Evolutionary conservation across 1,140 invertebrate genomes (phyloP).

Genomic region (Aethina tumida): DNA sequence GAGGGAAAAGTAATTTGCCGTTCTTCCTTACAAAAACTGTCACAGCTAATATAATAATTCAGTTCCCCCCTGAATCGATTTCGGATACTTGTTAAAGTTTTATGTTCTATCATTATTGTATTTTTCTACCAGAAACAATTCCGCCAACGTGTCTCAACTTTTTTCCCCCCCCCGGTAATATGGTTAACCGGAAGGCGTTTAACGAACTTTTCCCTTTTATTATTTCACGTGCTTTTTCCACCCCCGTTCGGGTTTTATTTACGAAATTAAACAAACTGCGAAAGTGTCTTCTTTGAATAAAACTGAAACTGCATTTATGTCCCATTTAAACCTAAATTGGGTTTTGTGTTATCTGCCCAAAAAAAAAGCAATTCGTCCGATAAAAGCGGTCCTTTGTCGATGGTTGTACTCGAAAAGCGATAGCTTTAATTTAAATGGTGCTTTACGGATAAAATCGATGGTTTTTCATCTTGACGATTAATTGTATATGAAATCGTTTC

Average conservation of each 20-base stretch:
- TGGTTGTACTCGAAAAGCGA: too few species aligned
- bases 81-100: slow-evolving; percentile 2
- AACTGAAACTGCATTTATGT: background rate
- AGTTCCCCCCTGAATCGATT: slow-evolving; percentile 1
- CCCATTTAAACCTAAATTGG: background rate
- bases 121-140: slow-evolving; percentile 1
- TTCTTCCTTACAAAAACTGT: background rate
- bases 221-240: background rate
- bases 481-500: too few species aligned
- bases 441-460: too few species aligned
- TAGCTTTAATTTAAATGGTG: too few species aligned
- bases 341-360: background rate
- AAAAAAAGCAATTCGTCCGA: too few species aligned
- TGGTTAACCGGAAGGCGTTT: background rate
- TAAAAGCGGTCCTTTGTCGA: too few species aligned
- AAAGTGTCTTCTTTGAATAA: background rate
- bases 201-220: too few species aligned
- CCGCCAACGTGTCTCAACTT: background rate
- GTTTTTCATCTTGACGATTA: too few species aligned
- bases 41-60: background rate
- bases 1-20: background rate
- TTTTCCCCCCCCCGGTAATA: background rate
- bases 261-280: background rate
- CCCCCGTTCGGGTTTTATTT: background rate
- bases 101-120: slow-evolving; percentile 3